Conservation (phyloP, 2,113 vertebrate species). For the Poecile atricapillus region DNA sequence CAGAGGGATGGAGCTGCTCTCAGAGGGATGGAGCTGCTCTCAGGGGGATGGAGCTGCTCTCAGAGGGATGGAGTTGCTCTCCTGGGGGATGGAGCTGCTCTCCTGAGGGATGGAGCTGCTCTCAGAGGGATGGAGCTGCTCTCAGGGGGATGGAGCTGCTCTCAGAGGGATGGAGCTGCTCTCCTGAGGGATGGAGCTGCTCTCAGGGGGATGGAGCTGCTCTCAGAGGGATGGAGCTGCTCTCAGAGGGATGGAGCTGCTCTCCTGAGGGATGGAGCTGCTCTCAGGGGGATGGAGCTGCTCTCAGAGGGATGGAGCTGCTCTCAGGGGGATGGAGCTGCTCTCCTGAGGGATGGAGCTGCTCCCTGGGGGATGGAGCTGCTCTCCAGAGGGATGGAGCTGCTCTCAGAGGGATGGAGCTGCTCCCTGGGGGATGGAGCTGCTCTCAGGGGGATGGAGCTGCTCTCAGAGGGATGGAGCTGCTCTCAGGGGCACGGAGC, state of each 20-base stretch:
- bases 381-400: not conserved
- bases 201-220: no score
- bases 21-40: not conserved
- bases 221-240: no score
- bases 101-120: accelerated
- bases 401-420: not conserved
- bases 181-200: not conserved
- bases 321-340: accelerated
- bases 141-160: not conserved
- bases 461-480: not conserved
- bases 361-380: not conserved
- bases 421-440: not conserved
- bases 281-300: not conserved
- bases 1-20: no score
- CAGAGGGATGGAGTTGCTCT: not conserved
- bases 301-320: not conserved
- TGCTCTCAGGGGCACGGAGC: no score
- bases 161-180: not conserved
- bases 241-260: not conserved
- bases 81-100: not conserved
- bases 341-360: no score
- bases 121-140: not conserved
- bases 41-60: not conserved
- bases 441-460: not conserved
- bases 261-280: not conserved